Conservation (phyloP, 2,113 vertebrate genomes). For the Laterallus jamaicensis region DNA sequence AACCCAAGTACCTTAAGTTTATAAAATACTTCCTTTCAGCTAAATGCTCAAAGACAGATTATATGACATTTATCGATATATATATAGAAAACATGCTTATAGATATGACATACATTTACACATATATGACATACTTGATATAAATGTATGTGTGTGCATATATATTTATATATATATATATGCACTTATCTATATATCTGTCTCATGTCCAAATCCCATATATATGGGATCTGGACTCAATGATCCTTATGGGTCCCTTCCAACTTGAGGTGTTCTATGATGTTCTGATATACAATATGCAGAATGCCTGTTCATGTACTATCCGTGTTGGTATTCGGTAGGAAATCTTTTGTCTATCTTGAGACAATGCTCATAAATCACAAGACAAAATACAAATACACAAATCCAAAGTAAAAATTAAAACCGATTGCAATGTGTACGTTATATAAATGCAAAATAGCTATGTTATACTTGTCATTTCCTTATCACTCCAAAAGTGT, state of each 20-base stretch:
- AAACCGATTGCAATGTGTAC: background rate
- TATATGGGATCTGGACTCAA: background rate
- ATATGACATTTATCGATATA: background rate
- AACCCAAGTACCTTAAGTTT: background rate
- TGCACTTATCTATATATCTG: too few relatives aligned
- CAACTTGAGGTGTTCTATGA: background rate
- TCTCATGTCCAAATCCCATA: background rate
- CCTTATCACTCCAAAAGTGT: background rate
- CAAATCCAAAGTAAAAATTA: background rate
- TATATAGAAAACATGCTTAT: background rate
- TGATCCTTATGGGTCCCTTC: background rate
- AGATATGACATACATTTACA: background rate
- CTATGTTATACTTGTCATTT: background rate
- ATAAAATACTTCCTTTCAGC: background rate
- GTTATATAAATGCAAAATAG: background rate
- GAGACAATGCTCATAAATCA: background rate
- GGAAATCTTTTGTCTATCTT: background rate
- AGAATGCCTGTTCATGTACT: background rate
- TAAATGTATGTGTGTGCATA: too few relatives aligned
- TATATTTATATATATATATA: too few relatives aligned
- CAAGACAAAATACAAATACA: background rate
- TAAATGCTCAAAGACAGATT: background rate
- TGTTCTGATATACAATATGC: rapidly evolving
- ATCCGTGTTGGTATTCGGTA: background rate
- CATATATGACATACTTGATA: too few relatives aligned